Conservation (phyloP, 2,113 vertebrate species). For the Climacteris rufus region DNA sequence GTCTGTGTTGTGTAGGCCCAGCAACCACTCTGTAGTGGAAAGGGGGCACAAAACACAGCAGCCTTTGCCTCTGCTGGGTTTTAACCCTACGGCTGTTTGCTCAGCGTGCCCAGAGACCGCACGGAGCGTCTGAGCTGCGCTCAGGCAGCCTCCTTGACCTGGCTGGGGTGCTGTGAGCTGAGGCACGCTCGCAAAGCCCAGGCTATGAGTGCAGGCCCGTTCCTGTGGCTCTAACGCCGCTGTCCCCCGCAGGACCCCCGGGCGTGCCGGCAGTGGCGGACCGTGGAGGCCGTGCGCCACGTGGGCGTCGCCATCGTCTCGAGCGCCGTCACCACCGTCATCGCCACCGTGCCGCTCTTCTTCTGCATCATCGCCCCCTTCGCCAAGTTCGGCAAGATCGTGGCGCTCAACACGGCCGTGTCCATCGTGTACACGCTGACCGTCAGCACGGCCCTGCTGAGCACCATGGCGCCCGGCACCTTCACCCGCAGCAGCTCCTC, state of each 20-base stretch:
- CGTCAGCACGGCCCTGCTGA: slow-evolving; percentile 88
- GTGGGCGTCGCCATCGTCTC: slow-evolving; percentile 95
- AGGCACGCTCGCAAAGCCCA: background rate
- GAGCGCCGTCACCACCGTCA: slow-evolving; percentile 89
- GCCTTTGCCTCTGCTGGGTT: background rate
- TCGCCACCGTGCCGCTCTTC: slow-evolving; percentile 92
- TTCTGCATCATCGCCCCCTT: slow-evolving; percentile 99
- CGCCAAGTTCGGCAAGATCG: slow-evolving; percentile 95
- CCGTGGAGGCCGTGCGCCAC: slow-evolving; percentile 84
- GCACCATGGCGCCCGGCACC: slow-evolving; percentile 80
- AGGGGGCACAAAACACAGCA: background rate
- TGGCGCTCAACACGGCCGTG: slow-evolving; percentile 90
- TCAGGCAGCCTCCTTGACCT: background rate
- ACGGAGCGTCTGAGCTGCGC: rapidly evolving
- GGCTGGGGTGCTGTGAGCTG: rapidly evolving
- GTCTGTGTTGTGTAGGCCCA: background rate
- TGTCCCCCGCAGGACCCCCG: slow-evolving; percentile 72
- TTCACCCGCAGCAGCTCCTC: slow-evolving; percentile 86
- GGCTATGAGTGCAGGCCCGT: rapidly evolving
- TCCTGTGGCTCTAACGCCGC: rapidly evolving
- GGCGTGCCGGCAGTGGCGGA: slow-evolving; percentile 80
- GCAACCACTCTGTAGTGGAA: background rate
- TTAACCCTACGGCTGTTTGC: background rate
- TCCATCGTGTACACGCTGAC: slow-evolving; percentile 93
- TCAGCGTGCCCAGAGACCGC: background rate